Percentiles rank a stretch among this genome's conserved stretches.
Conservation (phyloP, 2,888 invertebrate genomes). For the Drepanosiphum platanoidis region DNA sequence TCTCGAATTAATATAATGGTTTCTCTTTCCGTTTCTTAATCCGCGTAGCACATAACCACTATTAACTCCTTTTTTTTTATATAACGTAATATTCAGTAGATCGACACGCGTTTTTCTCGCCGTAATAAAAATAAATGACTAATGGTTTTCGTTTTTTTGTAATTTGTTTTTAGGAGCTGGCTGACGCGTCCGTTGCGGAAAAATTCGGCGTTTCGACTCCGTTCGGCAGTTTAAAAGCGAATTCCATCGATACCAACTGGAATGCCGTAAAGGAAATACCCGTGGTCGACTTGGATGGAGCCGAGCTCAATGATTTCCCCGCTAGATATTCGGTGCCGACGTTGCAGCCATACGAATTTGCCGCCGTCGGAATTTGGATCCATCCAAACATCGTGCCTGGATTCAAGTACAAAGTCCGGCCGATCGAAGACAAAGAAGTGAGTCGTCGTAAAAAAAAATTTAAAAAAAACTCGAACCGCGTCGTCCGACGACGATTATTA, state of each 20-base stretch:
- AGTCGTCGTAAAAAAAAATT: not conserved
- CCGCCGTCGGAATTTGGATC: conserved; percentile 78
- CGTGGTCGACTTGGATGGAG: conserved; percentile 70
- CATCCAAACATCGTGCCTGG: conserved; percentile 79
- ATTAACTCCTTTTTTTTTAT: conserved; percentile 24
- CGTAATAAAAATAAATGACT: not conserved
- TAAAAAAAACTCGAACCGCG: too few relatives aligned
- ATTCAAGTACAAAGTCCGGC: conserved; percentile 78
- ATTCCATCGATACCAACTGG: not conserved
- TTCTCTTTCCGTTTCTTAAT: conserved; percentile 3
- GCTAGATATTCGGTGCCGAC: conserved; percentile 74
- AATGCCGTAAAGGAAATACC: conserved; percentile 59
- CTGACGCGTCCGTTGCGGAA: conserved; percentile 36
- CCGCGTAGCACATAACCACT: conserved; percentile 10
- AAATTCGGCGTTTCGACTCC: conserved; percentile 2
- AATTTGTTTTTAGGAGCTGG: conserved; percentile 56
- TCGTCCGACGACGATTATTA: too few relatives aligned
- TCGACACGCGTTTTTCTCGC: not conserved
- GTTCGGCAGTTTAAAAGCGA: conserved; percentile 32
- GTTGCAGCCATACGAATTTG: conserved; percentile 74
- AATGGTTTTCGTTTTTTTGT: conserved; percentile 24
- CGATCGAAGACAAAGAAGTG: conserved; percentile 68
- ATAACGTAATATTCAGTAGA: conserved; percentile 28
- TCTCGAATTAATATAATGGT: not conserved
- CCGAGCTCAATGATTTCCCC: conserved; percentile 74